Percentiles rank a stretch among this genome's conserved stretches.
Conservation (phyloP, 2,113 vertebrate genomes). For the Clarias gariepinus region DNA sequence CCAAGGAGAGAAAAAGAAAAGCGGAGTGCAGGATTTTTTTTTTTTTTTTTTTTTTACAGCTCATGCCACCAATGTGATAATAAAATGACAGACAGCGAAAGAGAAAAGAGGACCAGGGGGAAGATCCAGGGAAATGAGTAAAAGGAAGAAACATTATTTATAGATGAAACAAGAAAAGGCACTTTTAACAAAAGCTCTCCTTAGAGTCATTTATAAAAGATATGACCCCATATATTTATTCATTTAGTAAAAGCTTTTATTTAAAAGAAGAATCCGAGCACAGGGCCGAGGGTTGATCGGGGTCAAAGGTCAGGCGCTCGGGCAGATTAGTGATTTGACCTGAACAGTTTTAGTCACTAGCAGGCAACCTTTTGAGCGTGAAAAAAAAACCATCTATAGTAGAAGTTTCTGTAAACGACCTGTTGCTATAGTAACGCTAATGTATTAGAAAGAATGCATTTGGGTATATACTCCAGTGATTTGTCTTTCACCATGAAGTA, state of each 20-base stretch:
- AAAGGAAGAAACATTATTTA: background rate
- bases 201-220: background rate
- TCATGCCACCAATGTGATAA: background rate
- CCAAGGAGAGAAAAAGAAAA: constrained; percentile 14
- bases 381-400: background rate
- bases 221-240: background rate
- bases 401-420: background rate
- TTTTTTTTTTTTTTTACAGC: background rate
- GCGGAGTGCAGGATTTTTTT: background rate
- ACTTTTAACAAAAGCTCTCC: background rate
- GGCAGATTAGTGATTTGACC: background rate
- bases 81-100: background rate
- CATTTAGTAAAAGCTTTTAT: background rate
- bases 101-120: background rate
- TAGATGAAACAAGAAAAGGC: background rate
- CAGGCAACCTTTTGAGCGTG: background rate
- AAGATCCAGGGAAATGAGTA: background rate
- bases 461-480: background rate
- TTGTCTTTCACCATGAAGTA: background rate
- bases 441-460: background rate
- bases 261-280: background rate
- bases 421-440: background rate
- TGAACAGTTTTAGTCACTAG: background rate
- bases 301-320: background rate
- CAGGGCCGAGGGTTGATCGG: background rate